Evolutionary conservation across 2,113 vertebrate species (phyloP), one percentile per base, ranked within the genome.

Genomic region (Edolisoma coerulescens): DNA sequence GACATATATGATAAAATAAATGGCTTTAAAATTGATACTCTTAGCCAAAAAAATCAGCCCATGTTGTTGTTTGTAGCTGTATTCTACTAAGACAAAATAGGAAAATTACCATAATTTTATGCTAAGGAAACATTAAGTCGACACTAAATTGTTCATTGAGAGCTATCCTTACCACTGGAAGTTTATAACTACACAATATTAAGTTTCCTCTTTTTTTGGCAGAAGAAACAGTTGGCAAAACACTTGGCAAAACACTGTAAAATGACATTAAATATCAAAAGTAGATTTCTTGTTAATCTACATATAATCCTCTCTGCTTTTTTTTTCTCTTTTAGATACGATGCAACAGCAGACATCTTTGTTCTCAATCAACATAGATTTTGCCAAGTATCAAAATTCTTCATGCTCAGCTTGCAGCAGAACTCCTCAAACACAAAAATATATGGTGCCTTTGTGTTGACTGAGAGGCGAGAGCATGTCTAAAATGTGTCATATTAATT

Each of bases 151-250:
- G 4, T 30, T 44, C 15, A 37, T 19, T 47, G 28, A 70, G 7
- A 50, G 4, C 9, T 88, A 16, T 50, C 14, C 4, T 53, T 57
- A 56, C 7, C 24, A 30, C 6, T 1, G 0, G 1, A 41, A 52
- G 4, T 63, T 86, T 54, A 24, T 45, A 71, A 68, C 17, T 37
- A 15, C 11, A 26, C 4, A 39, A 44, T 20, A 3, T 28, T 27
- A 64, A 35, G 1, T 33, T 78, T 52, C 2, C 4, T 35, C 4
- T 53, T 33, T 30, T 42, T 56, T 50, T 54, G 24, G 3, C 19
- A 52, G 28, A 39, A 44, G 19, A 90, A 65, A 32, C 3, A 14
- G 11, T 53, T 52, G 18, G 4, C 2, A 56, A 84, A 85, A 32
- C 3, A 14, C 12, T 53, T 52, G 18, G 4, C 2, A 56, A 84